Base-by-base conservation (phyloP, 2,113 vertebrate genomes). In the Thamnaconus septentrionalis region DNA sequence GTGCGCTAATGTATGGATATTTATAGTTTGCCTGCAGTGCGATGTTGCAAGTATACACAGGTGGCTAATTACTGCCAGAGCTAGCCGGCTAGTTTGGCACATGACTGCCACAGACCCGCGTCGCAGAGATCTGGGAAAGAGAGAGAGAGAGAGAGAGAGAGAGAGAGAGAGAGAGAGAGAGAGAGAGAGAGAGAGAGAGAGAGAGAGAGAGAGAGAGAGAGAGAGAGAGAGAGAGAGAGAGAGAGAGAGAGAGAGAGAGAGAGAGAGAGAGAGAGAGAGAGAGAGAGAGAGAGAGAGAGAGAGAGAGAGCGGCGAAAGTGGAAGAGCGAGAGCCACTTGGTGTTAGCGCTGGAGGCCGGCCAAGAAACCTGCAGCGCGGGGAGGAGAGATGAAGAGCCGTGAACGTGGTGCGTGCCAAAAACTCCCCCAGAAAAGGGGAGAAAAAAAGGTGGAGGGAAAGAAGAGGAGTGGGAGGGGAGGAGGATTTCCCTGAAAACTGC, bases 71-170 rank as follows among this genome's bases (percentile, higher is more conserved):
- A 87, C 69, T 62, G 83, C 71, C 76, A 75, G 68, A 76, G 66
- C 81, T 85, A 72, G 72, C 81, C 61, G 83, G 85, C 84, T 83
- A 82, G 80, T 77, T 84, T 87, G 85, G 84, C 85, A 81, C 83
- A 73, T 66, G 73, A 78, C 73, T 46, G 78, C 79, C 81, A 69
- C 70, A 81, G 64, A 81, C 76, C 80, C 69, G 5, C 59, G 61
- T 73, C 74, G 66, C 63, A 55, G 76, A 81, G 64, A 75, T 75
- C 59, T 8, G 12, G 69, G 49, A 50, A 6, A 62, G 67, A 79
- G 53, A 53, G 64, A 71, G 44, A 45, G 43, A 46, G 45, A 61
- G 68, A 57, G 47, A 48, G 47, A 48, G 7, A 48, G 47, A 4
- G 3, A 48, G 47, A 48, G 4, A 48, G 10, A 7, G 5, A 48